Evolutionary conservation across 2,797 vertebrate genomes (phyloP), one percentile per base, ranked within the genome.

Genomic region (Sebastes itinus): DNA sequence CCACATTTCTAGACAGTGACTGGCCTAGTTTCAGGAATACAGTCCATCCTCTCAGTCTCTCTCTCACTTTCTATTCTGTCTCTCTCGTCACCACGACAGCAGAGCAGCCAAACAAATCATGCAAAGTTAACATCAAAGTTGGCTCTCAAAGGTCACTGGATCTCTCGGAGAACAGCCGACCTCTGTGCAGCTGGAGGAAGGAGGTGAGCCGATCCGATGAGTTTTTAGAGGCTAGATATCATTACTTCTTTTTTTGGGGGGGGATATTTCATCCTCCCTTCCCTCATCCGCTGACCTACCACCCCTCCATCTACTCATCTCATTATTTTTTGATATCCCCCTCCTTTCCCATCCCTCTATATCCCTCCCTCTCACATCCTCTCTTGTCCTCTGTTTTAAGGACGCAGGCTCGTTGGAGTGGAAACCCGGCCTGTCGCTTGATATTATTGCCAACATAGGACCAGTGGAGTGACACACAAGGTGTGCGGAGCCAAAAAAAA

Each of bases 1-100:
- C 89, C 91, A 93, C 87, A 89, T 92, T 92, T 93, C 88, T 89
- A 91, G 91, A 94, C 90, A 93, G 86, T 87, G 84, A 90, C 89
- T 94, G 93, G 89, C 93, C 93, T 92, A 93, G 86, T 91, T 95
- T 94, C 81, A 89, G 86, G 84, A 90, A 84, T 73, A 87, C 77
- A 84, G 78, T 72, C 84, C 79, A 67, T 78, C 54, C 58, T 72
- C 81, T 75, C 74, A 80, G 68, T 77, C 73, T 67, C 61, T 55
- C 32, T 76, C 68, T 38, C 72, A 69, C 28, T 87, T 33, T 65
- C 58, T 62, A 25, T 78, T 61, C 66, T 68, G 27, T 77, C 68
- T 79, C 75, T 74, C 72, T 67, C 46, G 58, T 70, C 32, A 49
- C 66, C 73, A 42, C 73, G 66, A 75, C 81, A 72, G 81, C 22